Base-by-base conservation (phyloP, 2,888 invertebrate genomes). In the Eledone cirrhosa region DNA sequence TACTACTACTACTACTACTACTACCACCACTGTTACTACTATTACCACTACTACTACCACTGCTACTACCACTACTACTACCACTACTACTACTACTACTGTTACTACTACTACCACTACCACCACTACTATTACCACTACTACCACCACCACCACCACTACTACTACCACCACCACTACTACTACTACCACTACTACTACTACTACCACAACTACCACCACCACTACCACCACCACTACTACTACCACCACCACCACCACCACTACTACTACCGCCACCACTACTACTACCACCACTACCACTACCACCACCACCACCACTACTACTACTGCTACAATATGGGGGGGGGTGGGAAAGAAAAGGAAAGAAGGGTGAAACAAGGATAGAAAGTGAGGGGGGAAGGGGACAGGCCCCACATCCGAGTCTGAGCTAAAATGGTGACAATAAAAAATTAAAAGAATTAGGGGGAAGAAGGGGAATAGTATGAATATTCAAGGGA, bases 391-490 rank as follows among this genome's bases (percentile, higher is more conserved):
- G 22, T n/a, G 29, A 22, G 77, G 47, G 69, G 78, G 47, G 48
- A 24, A 14, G 16, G 69, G 47, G 31, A 22, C 5, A 5, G 78
- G 48, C 47, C 27, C 41, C 67, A 69, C 81, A 80, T 31, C 47
- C 78, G 85, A 80, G 41, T 47, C 48, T 8, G 81, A 81, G 48
- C 31, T 74, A 24, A 14, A 31, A n/a, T 41, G 41, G 29, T 19
- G 69, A n/a, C n/a, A n/a, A n/a, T n/a, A n/a, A n/a, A n/a, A n/a
- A n/a, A n/a, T n/a, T n/a, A n/a, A n/a, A n/a, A n/a, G n/a, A n/a
- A n/a, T n/a, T n/a, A n/a, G n/a, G n/a, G n/a, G n/a, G n/a, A n/a
- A n/a, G n/a, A n/a, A n/a, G n/a, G n/a, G n/a, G n/a, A n/a, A n/a
- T 41, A 5, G 11, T 41, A 8, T 41, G 41, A 41, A 5, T 0